A percentile compares a stretch with the other conserved stretches of the same genome.
Evolutionary conservation across 2,888 invertebrate genomes (phyloP).

Genomic region (Drosophila kanekoi): DNA sequence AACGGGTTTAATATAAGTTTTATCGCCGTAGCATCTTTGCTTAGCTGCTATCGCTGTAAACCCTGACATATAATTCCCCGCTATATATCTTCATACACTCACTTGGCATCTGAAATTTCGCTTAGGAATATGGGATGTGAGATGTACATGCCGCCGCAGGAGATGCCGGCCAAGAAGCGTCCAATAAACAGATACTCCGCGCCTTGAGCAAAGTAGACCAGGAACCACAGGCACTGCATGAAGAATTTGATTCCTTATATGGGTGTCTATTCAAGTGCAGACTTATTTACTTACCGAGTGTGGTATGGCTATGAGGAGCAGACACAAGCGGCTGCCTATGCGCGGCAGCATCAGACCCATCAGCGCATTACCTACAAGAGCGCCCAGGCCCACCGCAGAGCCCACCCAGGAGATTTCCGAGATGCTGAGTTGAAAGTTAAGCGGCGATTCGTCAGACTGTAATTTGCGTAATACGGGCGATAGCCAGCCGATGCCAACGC

Average conservation of each 20-base stretch:
- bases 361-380: conserved; percentile 74
- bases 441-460: conserved; percentile 64
- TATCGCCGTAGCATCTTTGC: conserved; percentile 4
- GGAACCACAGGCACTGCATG: conserved; percentile 66
- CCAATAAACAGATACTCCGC: conserved; percentile 61
- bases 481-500: conserved; percentile 83
- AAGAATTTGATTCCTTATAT: too few relatives aligned
- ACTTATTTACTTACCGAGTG: conserved; percentile 63
- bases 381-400: conserved; percentile 78
- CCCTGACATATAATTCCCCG: not conserved
- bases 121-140: conserved; percentile 76
- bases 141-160: conserved; percentile 75
- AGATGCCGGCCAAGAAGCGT: conserved; percentile 71
- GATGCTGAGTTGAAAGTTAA: conserved; percentile 52
- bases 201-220: conserved; percentile 63
- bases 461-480: conserved; percentile 80
- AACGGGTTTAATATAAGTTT: conserved; percentile 11
- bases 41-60: conserved; percentile 3
- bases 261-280: too few relatives aligned
- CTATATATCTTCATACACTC: conserved; percentile 35
- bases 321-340: conserved; percentile 72
- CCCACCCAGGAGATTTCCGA: conserved; percentile 81
- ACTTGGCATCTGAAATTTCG: conserved; percentile 71
- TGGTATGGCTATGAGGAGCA: conserved; percentile 77
- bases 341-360: conserved; percentile 67